A percentile compares a stretch with the other conserved stretches of the same genome.
These are phyloP conservation scores for Ceratosolen fusciceps DNA, from an alignment of 1,140 invertebrate species.

Conservation along the genomic window DNA sequence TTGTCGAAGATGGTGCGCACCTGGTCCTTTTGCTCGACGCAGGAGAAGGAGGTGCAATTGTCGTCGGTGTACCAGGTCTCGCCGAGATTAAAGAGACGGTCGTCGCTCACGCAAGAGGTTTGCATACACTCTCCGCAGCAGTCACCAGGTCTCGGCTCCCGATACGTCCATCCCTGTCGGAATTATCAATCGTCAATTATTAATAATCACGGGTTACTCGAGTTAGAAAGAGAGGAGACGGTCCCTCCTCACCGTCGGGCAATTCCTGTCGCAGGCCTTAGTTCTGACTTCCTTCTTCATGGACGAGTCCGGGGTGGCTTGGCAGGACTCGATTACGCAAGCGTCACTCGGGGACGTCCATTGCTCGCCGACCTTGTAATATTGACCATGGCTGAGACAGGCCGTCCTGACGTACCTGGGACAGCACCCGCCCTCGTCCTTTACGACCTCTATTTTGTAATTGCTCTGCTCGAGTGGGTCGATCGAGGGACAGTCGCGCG, in stretches of 20 bases:
- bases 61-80: slow-evolving; percentile 79
- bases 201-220: no score
- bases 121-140: slow-evolving; percentile 84
- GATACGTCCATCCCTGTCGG: slow-evolving; percentile 74
- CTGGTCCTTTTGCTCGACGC: slow-evolving; percentile 67
- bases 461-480: slow-evolving; percentile 64
- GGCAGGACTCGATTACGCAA: slow-evolving; percentile 76
- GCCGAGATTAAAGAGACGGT: slow-evolving; percentile 71
- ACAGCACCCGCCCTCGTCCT: slow-evolving; percentile 73
- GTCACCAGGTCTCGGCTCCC: slow-evolving; percentile 61
- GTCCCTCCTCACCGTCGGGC: slow-evolving; percentile 66
- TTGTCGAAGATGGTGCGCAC: slow-evolving; percentile 43
- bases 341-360: slow-evolving; percentile 73
- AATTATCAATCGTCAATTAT: neutral
- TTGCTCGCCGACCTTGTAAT: slow-evolving; percentile 73
- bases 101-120: slow-evolving; percentile 76
- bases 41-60: slow-evolving; percentile 78
- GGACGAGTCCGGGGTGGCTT: slow-evolving; percentile 65
- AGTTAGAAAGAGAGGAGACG: no score
- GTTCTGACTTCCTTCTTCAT: slow-evolving; percentile 70
- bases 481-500: slow-evolving; percentile 66
- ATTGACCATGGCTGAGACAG: slow-evolving; percentile 72
- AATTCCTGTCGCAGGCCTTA: slow-evolving; percentile 73
- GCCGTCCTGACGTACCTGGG: slow-evolving; percentile 70
- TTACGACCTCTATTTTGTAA: slow-evolving; percentile 70